Evolutionary conservation across 2,888 invertebrate genomes (phyloP).

Genomic region (Syritta pipiens): DNA sequence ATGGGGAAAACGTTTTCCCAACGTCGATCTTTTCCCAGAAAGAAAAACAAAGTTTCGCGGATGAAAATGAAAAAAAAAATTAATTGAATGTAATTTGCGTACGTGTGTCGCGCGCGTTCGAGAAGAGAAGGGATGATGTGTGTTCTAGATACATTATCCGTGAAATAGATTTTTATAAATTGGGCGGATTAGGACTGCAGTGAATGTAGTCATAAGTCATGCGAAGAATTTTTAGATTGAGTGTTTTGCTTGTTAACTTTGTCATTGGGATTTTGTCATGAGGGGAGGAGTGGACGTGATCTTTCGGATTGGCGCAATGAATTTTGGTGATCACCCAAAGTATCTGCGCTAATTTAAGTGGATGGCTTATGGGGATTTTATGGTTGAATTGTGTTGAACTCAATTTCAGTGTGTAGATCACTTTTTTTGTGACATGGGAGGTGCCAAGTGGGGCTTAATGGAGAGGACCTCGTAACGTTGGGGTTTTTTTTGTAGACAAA

Average conservation of each 20-base stretch:
- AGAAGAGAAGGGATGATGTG: slow-evolving; percentile 8
- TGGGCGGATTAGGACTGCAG: not conserved
- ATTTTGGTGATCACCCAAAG: not conserved
- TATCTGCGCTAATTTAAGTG: not conserved
- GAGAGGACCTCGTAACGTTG: too few species aligned
- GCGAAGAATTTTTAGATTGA: not conserved
- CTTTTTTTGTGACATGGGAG: too few species aligned
- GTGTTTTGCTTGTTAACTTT: too few species aligned
- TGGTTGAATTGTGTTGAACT: too few species aligned
- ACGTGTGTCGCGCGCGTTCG: slow-evolving; percentile 18
- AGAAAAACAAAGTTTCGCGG: slow-evolving; percentile 38
- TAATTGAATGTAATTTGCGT: slow-evolving; percentile 55
- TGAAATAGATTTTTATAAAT: slow-evolving; percentile 12
- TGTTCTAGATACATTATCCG: slow-evolving; percentile 1
- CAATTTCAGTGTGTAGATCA: too few species aligned
- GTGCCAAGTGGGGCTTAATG: too few species aligned
- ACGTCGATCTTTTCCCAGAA: slow-evolving; percentile 36
- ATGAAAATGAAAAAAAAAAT: slow-evolving; percentile 40
- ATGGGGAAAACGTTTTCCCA: not conserved
- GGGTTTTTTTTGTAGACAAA: too few species aligned
- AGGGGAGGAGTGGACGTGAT: not conserved
- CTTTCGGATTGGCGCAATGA: not conserved
- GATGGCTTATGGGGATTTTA: too few species aligned
- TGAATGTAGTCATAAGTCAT: slow-evolving; percentile 12
- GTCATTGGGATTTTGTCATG: not conserved